Evolutionary conservation across 2,797 vertebrate genomes (phyloP).

Genomic region (Lerista edwardsae): DNA sequence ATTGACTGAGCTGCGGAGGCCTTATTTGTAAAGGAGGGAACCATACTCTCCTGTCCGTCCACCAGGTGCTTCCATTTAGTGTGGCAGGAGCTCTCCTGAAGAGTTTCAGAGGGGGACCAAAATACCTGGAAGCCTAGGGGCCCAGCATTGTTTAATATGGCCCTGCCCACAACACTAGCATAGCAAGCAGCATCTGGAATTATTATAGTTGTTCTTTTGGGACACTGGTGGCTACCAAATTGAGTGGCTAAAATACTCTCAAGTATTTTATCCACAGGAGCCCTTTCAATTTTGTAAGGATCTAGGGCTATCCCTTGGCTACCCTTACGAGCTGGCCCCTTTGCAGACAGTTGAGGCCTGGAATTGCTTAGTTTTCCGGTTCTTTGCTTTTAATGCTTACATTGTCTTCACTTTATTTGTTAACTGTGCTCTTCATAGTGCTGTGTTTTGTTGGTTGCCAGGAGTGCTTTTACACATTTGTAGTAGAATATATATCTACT

Average conservation of each 20-base stretch:
- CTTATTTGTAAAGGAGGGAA: too few relatives aligned
- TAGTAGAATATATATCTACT: background rate
- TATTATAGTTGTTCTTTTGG: background rate
- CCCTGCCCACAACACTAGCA: background rate
- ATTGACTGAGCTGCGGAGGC: too few relatives aligned
- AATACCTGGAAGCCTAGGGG: too few relatives aligned
- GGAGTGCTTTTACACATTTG: background rate
- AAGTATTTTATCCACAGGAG: background rate
- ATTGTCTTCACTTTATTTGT: slow-evolving; percentile 21
- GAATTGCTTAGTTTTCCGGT: slow-evolving; percentile 1
- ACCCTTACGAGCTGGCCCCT: background rate
- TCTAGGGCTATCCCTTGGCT: slow-evolving; percentile 4
- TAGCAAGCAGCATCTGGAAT: background rate
- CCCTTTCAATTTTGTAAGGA: background rate
- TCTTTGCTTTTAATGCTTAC: slow-evolving; percentile 18
- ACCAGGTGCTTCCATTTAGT: too few relatives aligned
- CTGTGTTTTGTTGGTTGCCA: background rate
- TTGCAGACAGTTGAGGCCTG: slow-evolving; percentile 8
- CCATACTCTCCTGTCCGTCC: too few relatives aligned
- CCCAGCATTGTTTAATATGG: too few relatives aligned
- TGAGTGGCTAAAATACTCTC: background rate
- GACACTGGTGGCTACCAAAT: background rate
- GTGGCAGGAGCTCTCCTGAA: too few relatives aligned
- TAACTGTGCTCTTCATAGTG: slow-evolving; percentile 5
- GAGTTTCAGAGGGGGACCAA: too few relatives aligned